These are phyloP conservation scores for Loripinus fragilis DNA, from an alignment of 2,888 invertebrate species.

Conservation along the genomic window DNA sequence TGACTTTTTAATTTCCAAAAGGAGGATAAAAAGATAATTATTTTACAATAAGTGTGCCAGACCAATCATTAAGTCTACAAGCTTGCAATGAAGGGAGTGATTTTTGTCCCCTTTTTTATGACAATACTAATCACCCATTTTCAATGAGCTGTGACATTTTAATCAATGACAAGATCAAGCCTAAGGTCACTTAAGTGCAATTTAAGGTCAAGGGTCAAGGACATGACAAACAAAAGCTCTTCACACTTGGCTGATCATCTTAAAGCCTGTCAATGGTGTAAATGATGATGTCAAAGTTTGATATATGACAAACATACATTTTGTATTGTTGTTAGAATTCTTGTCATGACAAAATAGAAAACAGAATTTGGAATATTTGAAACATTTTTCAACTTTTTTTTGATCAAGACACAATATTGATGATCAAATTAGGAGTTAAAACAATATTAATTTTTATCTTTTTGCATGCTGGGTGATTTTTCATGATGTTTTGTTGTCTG, in stretches of 20 bases:
- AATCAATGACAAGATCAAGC: constrained; percentile 7
- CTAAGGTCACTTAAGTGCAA: constrained; percentile 1
- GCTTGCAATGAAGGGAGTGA: neutral
- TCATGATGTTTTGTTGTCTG: too few species aligned
- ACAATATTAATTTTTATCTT: too few species aligned
- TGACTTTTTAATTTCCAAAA: constrained; percentile 16
- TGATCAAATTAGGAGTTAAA: too few species aligned
- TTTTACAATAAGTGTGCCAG: constrained; percentile 8
- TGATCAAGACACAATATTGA: too few species aligned
- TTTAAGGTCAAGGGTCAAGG: constrained; percentile 11
- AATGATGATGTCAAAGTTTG: neutral
- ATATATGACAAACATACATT: neutral
- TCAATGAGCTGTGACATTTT: neutral
- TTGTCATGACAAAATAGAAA: neutral
- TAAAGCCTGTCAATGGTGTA: neutral
- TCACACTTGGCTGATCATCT: neutral
- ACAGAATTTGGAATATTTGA: neutral
- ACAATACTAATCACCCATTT: constrained; percentile 6
- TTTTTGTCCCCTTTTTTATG: constrained; percentile 14
- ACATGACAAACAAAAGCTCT: neutral
- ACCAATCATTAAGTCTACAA: neutral
- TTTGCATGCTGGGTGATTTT: too few species aligned
- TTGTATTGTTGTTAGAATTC: neutral
- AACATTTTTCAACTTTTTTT: neutral
- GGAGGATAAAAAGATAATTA: neutral